Base-by-base conservation (phyloP, 1,140 invertebrate species). In the Bombus confusus region DNA sequence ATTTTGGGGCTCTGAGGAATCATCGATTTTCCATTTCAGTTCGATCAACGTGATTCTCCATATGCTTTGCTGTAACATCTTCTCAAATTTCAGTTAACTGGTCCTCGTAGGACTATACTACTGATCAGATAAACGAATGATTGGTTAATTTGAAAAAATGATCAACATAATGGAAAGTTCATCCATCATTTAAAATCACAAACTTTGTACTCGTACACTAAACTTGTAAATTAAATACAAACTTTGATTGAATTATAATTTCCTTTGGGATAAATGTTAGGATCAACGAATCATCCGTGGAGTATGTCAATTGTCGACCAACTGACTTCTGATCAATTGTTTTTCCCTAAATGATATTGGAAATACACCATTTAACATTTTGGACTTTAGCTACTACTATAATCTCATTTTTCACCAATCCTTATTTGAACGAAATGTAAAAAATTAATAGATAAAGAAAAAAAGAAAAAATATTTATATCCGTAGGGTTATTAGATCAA, bases 1-100 rank as follows among this genome's bases (percentile, higher is more conserved):
- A 59, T 96, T 96, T 95, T 98, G 98, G 3, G 98, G 98, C 94
- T 98, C 98, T 97, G 94, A 6, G 87, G 28, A 71, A 77, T 78
- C 73, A 83, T 83, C 64, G 80, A 86, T 86, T 86, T 68, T 73
- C 41, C 73, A 76, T 83, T 83, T 74, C 47, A 43, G 18, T 69
- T 31, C 76, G 22, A 72, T 72, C 52, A 43, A 85, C 66, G 9
- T 1, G 34, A 37, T 34, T 25, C 34, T 9, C 66, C 22, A 4
- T 68, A 62, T n/a, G 59, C 59, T 3, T n/a, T n/a, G 59, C 12
- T 4, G n/a, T 62, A n/a, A 62, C 12, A 62, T 62, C n/a, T 13
- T n/a, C 59, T 62, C 12, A n/a, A 28, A 62, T n/a, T 62, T 62
- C 28, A 62, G 12, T n/a, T 28, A 62, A n/a, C 59, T n/a, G 12